Conservation (phyloP, 2,797 vertebrate genomes). For the Hemitrygon akajei region DNA sequence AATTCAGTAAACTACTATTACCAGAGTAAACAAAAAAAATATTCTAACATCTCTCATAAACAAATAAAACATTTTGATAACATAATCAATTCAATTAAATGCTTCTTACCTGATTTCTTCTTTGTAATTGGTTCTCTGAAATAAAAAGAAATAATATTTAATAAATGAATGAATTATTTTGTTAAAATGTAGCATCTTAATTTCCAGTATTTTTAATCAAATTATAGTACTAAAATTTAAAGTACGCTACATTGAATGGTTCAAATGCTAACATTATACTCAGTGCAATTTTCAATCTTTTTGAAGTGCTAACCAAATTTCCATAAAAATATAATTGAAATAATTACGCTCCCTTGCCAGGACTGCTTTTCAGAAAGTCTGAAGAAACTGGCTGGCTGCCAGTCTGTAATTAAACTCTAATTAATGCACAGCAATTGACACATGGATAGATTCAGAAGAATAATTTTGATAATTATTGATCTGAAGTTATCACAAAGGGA, state of each 20-base stretch:
- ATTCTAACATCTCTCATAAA: no score
- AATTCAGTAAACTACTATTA: not conserved
- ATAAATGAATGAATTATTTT: slow-evolving; percentile 43
- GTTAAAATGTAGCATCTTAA: not conserved
- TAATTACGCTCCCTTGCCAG: not conserved
- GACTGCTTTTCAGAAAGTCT: not conserved
- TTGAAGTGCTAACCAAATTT: not conserved
- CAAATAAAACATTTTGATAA: not conserved
- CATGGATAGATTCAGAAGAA: not conserved
- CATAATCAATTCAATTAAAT: slow-evolving; percentile 37
- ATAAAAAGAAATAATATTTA: slow-evolving; percentile 48
- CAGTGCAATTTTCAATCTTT: not conserved
- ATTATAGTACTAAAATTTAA: not conserved
- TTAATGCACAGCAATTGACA: not conserved
- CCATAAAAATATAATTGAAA: not conserved
- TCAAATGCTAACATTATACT: no score
- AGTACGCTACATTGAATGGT: not conserved
- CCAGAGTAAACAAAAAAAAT: not conserved
- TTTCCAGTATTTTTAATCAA: no score
- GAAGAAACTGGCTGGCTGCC: not conserved
- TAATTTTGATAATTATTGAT: not conserved
- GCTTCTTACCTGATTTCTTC: slow-evolving; percentile 84
- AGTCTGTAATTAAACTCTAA: not conserved
- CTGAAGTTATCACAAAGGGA: not conserved
- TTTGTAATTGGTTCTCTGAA: slow-evolving; percentile 83